Base-by-base conservation (phyloP, 1,140 invertebrate species). In the Eubasilissa regina region DNA sequence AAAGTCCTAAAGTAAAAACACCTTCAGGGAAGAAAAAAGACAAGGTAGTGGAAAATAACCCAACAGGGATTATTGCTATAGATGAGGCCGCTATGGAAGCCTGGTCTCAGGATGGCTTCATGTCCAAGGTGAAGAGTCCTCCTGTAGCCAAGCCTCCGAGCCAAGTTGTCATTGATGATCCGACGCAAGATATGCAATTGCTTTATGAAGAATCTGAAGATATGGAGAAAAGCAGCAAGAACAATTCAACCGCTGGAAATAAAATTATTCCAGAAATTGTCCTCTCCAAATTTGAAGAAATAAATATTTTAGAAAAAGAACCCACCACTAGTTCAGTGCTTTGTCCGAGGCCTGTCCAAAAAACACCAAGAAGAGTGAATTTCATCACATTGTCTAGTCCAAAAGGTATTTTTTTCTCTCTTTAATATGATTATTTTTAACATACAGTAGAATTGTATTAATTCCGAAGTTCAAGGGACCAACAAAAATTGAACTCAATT, bases 361-460 rank as follows among this genome's bases (percentile, higher is more conserved):
- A 91, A 87, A 92, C 91, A 0, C 93, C 92, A 0, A 85, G 93
- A 45, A 86, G 94, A 81, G 93, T 95, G 1, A 89, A 91, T 76
- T 91, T 95, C 79, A 93, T 94, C 45, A 95, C 94, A 35, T 85
- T 95, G 45, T 94, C 93, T 1, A 94, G 94, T 84, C 94, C 94
- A 47, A 95, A 94, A 85, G 91, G 90, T 78, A 86, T 35, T n/a
- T n/a, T n/a, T n/a, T n/a, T n/a, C n/a, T n/a, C n/a, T n/a, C n/a
- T n/a, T n/a, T n/a, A n/a, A n/a, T n/a, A n/a, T n/a, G n/a, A n/a
- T n/a, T n/a, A n/a, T n/a, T n/a, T n/a, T n/a, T n/a, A n/a, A n/a
- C n/a, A n/a, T n/a, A n/a, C n/a, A n/a, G n/a, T n/a, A n/a, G n/a
- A n/a, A n/a, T n/a, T n/a, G n/a, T n/a, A n/a, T n/a, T n/a, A n/a